Conservation (phyloP, 1,140 invertebrate genomes). For the Ephestia elutella region DNA sequence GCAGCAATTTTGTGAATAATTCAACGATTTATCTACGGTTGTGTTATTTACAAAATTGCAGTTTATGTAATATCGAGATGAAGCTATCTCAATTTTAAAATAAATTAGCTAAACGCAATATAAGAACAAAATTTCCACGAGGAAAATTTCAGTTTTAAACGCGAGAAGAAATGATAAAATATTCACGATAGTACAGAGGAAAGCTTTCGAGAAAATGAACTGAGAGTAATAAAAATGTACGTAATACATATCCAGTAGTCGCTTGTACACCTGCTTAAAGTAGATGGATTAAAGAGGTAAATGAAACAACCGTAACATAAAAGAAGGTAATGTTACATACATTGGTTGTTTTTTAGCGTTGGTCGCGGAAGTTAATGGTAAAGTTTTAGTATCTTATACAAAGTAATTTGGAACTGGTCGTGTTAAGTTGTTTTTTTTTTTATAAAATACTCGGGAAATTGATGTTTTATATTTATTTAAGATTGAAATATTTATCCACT, state of each 20-base stretch:
- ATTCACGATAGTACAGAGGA: background rate
- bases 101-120: no score
- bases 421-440: no score
- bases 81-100: no score
- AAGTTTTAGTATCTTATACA: background rate
- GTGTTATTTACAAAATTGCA: no score
- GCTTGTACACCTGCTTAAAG: background rate
- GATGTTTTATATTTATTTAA: no score
- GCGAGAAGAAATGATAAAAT: background rate
- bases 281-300: background rate
- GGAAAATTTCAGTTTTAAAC: background rate
- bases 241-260: background rate
- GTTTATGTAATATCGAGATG: no score
- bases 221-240: constrained; percentile 1
- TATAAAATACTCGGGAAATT: no score
- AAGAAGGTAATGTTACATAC: no score
- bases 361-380: background rate
- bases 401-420: background rate
- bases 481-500: no score
- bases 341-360: background rate
- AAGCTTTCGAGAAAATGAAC: background rate
- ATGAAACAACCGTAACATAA: background rate
- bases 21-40: no score
- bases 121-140: background rate
- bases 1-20: no score